Conservation (phyloP, 2,113 vertebrate genomes). For the Cyprinodon variegatus region DNA sequence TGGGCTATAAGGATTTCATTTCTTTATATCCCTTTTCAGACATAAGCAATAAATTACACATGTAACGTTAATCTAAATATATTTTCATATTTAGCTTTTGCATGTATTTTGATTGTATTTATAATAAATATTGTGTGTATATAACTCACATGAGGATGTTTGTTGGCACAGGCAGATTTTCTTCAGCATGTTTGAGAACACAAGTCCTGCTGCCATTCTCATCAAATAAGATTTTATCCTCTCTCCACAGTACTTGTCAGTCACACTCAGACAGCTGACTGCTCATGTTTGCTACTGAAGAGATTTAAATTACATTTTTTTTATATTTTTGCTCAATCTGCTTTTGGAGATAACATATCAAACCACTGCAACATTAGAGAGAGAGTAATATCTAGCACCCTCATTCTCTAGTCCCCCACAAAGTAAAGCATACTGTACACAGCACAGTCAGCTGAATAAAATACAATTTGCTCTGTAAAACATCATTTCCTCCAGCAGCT, state of each 20-base stretch:
- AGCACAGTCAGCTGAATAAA: slow-evolving; percentile 3
- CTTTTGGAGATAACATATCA: slow-evolving; percentile 16
- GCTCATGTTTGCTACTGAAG: slow-evolving; percentile 10
- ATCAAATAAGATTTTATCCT: neutral
- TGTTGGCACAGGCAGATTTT: slow-evolving; percentile 5
- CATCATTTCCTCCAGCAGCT: slow-evolving; percentile 38
- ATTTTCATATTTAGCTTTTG: too few relatives aligned
- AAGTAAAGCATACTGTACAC: slow-evolving; percentile 3
- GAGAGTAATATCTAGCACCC: neutral
- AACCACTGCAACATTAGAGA: slow-evolving; percentile 12
- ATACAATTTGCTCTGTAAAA: slow-evolving; percentile 19
- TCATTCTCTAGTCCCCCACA: slow-evolving; percentile 8
- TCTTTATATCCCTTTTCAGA: too few relatives aligned
- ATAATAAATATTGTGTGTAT: slow-evolving; percentile 30
- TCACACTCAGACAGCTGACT: slow-evolving; percentile 1
- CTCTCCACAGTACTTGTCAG: neutral
- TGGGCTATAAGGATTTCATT: too few relatives aligned
- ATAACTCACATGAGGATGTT: slow-evolving; percentile 10
- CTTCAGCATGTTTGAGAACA: neutral
- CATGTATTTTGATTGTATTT: slow-evolving; percentile 61
- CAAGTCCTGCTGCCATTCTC: neutral
- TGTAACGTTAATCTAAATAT: too few relatives aligned
- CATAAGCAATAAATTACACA: too few relatives aligned
- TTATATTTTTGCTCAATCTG: neutral
- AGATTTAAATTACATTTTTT: slow-evolving; percentile 17